Conservation (phyloP, 2,888 invertebrate species). For the Aphodius granarius region DNA sequence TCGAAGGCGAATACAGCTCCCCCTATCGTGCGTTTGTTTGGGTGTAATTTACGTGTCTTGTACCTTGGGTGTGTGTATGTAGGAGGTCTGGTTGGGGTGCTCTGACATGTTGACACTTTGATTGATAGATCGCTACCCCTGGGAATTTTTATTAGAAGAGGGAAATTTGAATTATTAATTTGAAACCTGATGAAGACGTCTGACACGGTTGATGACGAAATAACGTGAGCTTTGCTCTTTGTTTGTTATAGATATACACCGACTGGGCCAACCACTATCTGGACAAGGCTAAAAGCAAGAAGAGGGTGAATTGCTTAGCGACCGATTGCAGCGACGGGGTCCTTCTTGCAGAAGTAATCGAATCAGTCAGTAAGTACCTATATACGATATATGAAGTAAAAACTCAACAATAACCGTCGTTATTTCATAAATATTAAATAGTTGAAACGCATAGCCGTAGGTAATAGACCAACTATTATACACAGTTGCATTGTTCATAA, state of each 20-base stretch:
- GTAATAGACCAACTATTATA: background rate
- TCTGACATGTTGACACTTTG: background rate
- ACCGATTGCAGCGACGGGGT: conserved; percentile 92
- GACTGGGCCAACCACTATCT: conserved; percentile 98
- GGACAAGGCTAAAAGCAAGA: conserved; percentile 86
- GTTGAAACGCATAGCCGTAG: too few relatives aligned
- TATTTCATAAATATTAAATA: background rate
- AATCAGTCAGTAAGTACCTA: conserved; percentile 83
- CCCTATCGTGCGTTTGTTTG: background rate
- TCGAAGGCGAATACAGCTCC: background rate
- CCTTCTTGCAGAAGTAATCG: conserved; percentile 89
- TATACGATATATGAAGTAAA: too few relatives aligned
- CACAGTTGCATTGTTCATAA: background rate
- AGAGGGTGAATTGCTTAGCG: conserved; percentile 79
- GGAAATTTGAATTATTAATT: conserved; percentile 3
- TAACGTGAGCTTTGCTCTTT: conserved; percentile 3
- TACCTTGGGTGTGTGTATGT: background rate
- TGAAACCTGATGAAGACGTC: background rate
- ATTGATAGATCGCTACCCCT: background rate
- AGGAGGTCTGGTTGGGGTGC: too few relatives aligned
- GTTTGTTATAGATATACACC: conserved; percentile 83
- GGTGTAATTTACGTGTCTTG: background rate
- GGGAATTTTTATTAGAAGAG: background rate
- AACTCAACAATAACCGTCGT: background rate
- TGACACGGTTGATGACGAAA: background rate